Conservation (phyloP, 2,113 vertebrate genomes). For the Manacus vitellinus region DNA sequence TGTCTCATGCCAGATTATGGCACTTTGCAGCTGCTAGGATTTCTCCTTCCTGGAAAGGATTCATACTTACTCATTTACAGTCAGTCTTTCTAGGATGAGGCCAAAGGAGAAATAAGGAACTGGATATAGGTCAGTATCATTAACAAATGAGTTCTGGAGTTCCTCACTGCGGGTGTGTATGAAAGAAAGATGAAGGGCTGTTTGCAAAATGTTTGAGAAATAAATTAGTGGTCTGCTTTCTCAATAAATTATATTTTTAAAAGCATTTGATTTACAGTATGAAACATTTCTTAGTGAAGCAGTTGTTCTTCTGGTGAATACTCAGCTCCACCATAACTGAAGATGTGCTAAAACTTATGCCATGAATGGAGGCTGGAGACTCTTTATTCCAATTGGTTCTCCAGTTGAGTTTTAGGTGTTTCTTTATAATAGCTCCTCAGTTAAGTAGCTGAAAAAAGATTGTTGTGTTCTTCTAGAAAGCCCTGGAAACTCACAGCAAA, state of each 20-base stretch:
- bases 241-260: not conserved
- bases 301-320: not conserved
- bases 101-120: not conserved
- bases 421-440: not conserved
- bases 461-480: not conserved
- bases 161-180: not conserved
- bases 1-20: not conserved
- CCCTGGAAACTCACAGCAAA: not conserved
- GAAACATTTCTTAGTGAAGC: not conserved
- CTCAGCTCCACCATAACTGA: not conserved
- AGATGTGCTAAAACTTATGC: not conserved
- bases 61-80: not conserved
- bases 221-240: not conserved
- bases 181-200: not conserved
- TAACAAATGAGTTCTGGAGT: not conserved
- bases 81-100: not conserved
- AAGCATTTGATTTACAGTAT: not conserved
- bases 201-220: not conserved
- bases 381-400: not conserved
- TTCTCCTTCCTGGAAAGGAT: not conserved
- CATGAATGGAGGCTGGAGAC: not conserved
- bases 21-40: not conserved
- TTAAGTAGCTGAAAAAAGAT: not conserved
- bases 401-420: not conserved
- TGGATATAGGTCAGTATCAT: not conserved